Percentiles rank a stretch among this genome's conserved stretches.
These are phyloP conservation scores for Phorcus lineatus DNA, from an alignment of 2,888 invertebrate genomes.

Conservation along the genomic window DNA sequence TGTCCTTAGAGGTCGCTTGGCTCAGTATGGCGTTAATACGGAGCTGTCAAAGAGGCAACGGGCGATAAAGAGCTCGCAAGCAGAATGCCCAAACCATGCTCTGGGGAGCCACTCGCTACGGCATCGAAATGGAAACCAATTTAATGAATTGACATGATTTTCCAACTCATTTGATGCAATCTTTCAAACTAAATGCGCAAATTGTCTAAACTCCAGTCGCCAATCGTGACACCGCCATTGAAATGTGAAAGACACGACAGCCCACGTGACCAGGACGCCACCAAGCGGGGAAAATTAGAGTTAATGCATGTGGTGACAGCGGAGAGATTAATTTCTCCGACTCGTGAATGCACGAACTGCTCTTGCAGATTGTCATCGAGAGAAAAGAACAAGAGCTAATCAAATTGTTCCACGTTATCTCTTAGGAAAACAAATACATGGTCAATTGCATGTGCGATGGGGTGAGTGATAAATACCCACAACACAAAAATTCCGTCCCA, in stretches of 20 bases:
- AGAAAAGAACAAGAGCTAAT: constrained; percentile 1
- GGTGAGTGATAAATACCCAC: neutral
- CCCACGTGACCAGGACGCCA: constrained; percentile 22
- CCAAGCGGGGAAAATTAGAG: constrained; percentile 17
- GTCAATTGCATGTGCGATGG: constrained; percentile 18
- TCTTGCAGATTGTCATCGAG: neutral
- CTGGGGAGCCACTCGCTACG: constrained; percentile 2
- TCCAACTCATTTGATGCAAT: constrained; percentile 26
- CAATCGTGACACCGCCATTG: constrained; percentile 20
- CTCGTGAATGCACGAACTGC: neutral
- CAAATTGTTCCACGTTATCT: constrained; percentile 17
- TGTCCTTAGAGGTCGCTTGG: neutral
- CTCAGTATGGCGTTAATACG: neutral
- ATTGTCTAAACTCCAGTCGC: constrained; percentile 24
- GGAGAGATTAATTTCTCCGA: constrained; percentile 8
- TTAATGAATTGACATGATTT: constrained; percentile 29
- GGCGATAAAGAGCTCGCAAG: constrained; percentile 21
- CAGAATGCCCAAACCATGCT: neutral
- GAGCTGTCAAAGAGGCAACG: constrained; percentile 21
- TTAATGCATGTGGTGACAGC: constrained; percentile 23
- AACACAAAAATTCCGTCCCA: no score
- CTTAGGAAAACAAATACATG: constrained; percentile 23
- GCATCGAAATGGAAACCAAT: constrained; percentile 21
- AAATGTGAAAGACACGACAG: constrained; percentile 17
- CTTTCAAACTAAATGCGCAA: constrained; percentile 28